These are phyloP conservation scores for Drosophila kanekoi DNA, from an alignment of 2,888 invertebrate species.

Conservation along the genomic window DNA sequence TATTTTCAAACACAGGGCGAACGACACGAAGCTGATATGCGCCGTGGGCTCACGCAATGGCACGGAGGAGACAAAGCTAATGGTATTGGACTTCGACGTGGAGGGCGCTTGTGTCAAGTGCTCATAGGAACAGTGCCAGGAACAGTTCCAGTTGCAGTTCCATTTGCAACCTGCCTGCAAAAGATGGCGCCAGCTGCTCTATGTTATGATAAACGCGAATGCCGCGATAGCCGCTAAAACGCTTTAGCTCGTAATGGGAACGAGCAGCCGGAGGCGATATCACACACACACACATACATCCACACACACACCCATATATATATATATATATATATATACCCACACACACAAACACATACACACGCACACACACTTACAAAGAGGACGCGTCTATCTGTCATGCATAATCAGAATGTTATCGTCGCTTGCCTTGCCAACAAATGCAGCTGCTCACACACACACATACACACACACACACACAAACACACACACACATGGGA, in stretches of 20 bases:
- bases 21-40: conserved; percentile 98
- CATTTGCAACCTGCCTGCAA: conserved; percentile 20
- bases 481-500: conserved; percentile 37
- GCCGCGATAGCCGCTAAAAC: conserved; percentile 22
- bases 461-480: conserved; percentile 40
- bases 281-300: conserved; percentile 34
- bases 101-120: conserved; percentile 89
- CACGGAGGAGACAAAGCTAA: conserved; percentile 99
- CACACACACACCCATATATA: conserved; percentile 15
- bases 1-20: conserved; percentile 87
- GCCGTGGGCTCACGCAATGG: conserved; percentile 99
- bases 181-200: conserved; percentile 30
- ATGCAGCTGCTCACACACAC: conserved; percentile 62
- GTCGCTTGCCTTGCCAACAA: conserved; percentile 78
- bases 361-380: conserved; percentile 25
- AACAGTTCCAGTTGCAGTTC: conserved; percentile 22
- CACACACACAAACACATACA: conserved; percentile 11
- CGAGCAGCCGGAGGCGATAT: conserved; percentile 40
- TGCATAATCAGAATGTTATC: conserved; percentile 53
- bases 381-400: conserved; percentile 42
- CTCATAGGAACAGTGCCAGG: conserved; percentile 81
- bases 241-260: conserved; percentile 18
- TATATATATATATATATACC: neutral
- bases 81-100: conserved; percentile 98
- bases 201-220: conserved; percentile 55